Percentiles rank a stretch among this genome's conserved stretches.
These are phyloP conservation scores for Pimpla rufipes DNA, from an alignment of 2,888 invertebrate species.

Conservation along the genomic window DNA sequence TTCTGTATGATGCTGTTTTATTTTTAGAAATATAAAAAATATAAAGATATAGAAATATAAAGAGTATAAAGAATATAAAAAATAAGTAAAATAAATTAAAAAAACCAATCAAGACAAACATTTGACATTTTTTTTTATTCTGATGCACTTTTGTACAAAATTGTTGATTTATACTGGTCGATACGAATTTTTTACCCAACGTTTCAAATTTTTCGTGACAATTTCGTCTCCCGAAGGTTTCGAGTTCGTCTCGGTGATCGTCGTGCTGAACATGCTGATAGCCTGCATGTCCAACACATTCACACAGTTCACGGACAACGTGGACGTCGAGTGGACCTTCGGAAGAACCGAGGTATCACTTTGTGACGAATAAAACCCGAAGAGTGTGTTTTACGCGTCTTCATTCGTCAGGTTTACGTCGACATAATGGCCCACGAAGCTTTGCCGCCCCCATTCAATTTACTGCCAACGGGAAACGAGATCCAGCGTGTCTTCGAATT, in stretches of 20 bases:
- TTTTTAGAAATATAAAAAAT: no score
- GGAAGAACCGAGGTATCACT: slow-evolving; percentile 88
- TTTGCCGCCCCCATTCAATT: slow-evolving; percentile 91
- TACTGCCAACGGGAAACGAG: slow-evolving; percentile 88
- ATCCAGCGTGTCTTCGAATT: slow-evolving; percentile 86
- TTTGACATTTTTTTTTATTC: no score
- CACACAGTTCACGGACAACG: slow-evolving; percentile 89
- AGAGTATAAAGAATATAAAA: no score
- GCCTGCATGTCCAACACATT: slow-evolving; percentile 93
- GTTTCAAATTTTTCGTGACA: background rate
- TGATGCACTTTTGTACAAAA: no score
- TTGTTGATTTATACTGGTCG: no score
- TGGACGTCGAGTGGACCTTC: slow-evolving; percentile 92
- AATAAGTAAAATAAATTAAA: no score
- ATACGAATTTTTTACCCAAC: no score
- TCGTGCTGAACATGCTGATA: slow-evolving; percentile 92
- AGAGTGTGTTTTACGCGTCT: slow-evolving; percentile 9
- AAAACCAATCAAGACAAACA: no score
- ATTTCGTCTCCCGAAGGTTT: slow-evolving; percentile 83
- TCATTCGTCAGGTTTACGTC: slow-evolving; percentile 87
- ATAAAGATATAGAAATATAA: no score
- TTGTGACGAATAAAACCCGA: slow-evolving; percentile 9
- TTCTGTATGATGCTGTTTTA: no score
- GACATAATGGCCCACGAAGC: slow-evolving; percentile 90
- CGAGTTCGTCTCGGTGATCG: slow-evolving; percentile 90